These are phyloP conservation scores for Nyctereutes procyonoides DNA, from an alignment of 2,113 vertebrate genomes.

Conservation along the genomic window DNA sequence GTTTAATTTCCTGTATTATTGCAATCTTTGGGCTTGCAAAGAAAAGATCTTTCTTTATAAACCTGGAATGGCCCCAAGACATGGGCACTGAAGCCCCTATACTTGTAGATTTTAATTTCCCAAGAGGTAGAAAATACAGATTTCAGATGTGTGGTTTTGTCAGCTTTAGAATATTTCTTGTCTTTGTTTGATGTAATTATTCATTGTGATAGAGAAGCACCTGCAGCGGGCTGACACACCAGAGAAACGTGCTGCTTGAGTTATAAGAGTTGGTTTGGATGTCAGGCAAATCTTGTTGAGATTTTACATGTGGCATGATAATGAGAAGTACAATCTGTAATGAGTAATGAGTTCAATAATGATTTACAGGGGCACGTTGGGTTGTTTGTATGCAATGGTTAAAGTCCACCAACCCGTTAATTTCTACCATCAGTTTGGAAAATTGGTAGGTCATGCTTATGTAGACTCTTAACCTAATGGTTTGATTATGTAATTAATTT, in stretches of 20 bases:
- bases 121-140: slow-evolving; percentile 25
- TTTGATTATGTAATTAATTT: slow-evolving; percentile 50
- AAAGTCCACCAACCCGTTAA: slow-evolving; percentile 67
- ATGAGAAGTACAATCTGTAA: slow-evolving; percentile 59
- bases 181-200: slow-evolving; percentile 77
- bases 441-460: slow-evolving; percentile 38
- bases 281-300: slow-evolving; percentile 48
- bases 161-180: slow-evolving; percentile 69
- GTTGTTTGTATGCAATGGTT: slow-evolving; percentile 57
- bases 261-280: slow-evolving; percentile 22
- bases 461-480: slow-evolving; percentile 22
- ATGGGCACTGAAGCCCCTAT: slow-evolving; percentile 73
- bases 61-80: slow-evolving; percentile 76
- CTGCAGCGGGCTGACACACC: background rate
- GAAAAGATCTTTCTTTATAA: slow-evolving; percentile 72
- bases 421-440: slow-evolving; percentile 55
- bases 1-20: slow-evolving; percentile 73
- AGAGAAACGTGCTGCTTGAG: background rate
- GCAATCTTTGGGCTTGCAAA: slow-evolving; percentile 38
- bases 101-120: slow-evolving; percentile 82
- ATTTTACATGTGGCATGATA: slow-evolving; percentile 45
- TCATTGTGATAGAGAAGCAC: slow-evolving; percentile 71
- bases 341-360: slow-evolving; percentile 67
- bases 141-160: slow-evolving; percentile 78
- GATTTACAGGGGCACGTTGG: slow-evolving; percentile 60